A percentile compares a stretch with the other conserved stretches of the same genome.
Conservation (phyloP, 2,113 vertebrate genomes). For the Oxyura jamaicensis region DNA sequence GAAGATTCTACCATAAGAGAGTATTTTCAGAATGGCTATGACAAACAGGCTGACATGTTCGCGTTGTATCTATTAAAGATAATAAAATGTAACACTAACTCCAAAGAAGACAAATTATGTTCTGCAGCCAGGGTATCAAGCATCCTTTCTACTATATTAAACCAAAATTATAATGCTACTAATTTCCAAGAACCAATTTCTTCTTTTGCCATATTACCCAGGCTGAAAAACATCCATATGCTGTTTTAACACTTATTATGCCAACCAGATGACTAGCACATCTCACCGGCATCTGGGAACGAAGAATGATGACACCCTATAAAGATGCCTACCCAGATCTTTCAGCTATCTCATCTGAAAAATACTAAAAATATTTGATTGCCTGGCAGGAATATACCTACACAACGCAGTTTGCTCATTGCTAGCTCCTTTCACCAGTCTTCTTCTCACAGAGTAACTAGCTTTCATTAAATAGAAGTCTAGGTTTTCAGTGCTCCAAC, state of each 20-base stretch:
- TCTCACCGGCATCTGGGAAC: not conserved
- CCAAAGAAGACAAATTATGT: slow-evolving; percentile 41
- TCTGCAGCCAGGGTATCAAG: slow-evolving; percentile 18
- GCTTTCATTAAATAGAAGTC: not conserved
- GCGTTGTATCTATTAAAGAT: slow-evolving; percentile 75
- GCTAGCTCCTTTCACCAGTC: not conserved
- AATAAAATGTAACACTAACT: slow-evolving; percentile 77
- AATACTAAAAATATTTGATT: not conserved
- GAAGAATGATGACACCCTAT: not conserved
- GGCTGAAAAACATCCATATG: not conserved
- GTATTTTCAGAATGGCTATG: slow-evolving; percentile 76
- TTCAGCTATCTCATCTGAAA: not conserved
- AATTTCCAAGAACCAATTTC: slow-evolving; percentile 3
- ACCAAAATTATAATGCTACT: slow-evolving; percentile 40
- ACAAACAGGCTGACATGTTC: slow-evolving; percentile 80
- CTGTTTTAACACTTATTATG: not conserved
- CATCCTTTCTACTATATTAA: slow-evolving; percentile 44
- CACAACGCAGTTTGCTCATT: not conserved
- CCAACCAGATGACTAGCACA: not conserved
- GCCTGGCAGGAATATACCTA: not conserved
- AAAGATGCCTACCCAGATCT: not conserved
- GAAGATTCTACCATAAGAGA: slow-evolving; percentile 78
- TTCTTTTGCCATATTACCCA: not conserved
- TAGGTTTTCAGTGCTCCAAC: not conserved
- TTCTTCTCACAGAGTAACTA: not conserved